These are phyloP conservation scores for Oxycera nigricornis DNA, from an alignment of 2,888 invertebrate species.

Conservation along the genomic window DNA sequence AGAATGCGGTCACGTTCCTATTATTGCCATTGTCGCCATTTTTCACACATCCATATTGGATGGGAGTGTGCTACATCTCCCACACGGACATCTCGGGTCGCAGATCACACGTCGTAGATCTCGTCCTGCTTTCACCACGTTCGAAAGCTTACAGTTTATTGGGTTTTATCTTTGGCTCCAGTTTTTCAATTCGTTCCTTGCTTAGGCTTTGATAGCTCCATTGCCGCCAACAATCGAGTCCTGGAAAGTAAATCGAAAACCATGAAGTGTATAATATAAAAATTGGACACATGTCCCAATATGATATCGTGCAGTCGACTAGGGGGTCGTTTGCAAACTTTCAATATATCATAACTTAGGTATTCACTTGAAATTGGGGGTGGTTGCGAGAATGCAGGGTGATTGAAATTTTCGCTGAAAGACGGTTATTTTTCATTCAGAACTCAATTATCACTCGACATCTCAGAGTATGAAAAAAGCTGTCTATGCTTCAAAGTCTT, in stretches of 20 bases:
- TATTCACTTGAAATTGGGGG: neutral
- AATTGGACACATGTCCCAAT: slow-evolving; percentile 46
- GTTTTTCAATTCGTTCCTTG: slow-evolving; percentile 25
- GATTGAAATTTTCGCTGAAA: too few species aligned
- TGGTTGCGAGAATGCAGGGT: too few species aligned
- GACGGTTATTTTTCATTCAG: too few species aligned
- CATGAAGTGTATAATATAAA: slow-evolving; percentile 42
- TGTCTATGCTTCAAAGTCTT: too few species aligned
- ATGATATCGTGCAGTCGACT: slow-evolving; percentile 44
- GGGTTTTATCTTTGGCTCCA: slow-evolving; percentile 34
- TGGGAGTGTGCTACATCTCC: neutral
- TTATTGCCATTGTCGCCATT: slow-evolving; percentile 46
- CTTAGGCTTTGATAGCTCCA: neutral
- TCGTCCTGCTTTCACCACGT: neutral
- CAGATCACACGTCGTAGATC: slow-evolving; percentile 40
- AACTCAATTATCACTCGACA: too few species aligned
- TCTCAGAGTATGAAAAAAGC: too few species aligned
- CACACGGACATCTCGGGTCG: slow-evolving; percentile 38
- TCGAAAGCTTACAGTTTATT: slow-evolving; percentile 23
- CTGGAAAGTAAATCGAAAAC: slow-evolving; percentile 15
- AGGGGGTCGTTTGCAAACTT: slow-evolving; percentile 43
- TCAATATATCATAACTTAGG: slow-evolving; percentile 44
- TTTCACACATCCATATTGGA: slow-evolving; percentile 44
- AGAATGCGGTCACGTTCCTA: slow-evolving; percentile 45
- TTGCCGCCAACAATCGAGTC: neutral